phyloP scores from a whole-genome alignment of 2,113 vertebrate genomes.

The Blennius ocellaris region DNA sequence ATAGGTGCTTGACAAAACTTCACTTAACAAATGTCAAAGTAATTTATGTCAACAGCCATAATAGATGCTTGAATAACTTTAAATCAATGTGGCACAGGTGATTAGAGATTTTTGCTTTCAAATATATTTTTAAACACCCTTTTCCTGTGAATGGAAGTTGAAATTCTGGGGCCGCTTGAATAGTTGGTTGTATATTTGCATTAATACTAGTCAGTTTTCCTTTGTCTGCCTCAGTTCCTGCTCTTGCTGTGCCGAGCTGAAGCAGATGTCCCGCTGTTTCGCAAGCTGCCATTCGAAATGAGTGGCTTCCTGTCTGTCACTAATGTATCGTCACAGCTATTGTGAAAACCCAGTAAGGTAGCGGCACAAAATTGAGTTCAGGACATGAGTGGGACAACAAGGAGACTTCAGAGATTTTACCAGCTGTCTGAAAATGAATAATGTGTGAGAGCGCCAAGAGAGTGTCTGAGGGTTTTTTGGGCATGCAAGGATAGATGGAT shows the following conservation, averaged over 20 bases:
- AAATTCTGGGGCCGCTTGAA: not conserved
- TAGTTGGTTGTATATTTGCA: not conserved
- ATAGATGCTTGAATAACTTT: conserved; percentile 5
- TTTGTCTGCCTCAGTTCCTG: not conserved
- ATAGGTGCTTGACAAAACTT: conserved; percentile 3
- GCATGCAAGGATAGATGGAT: conserved; percentile 39
- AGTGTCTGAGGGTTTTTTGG: conserved; percentile 26
- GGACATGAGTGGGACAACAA: conserved; percentile 51
- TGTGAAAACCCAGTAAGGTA: conserved; percentile 30
- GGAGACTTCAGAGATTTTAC: conserved; percentile 55
- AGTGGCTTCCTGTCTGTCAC: conserved; percentile 25
- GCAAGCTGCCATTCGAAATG: conserved; percentile 36
- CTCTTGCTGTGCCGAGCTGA: not conserved
- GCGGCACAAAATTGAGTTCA: conserved; percentile 30
- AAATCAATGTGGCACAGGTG: not conserved
- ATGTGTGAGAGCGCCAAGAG: conserved; percentile 32
- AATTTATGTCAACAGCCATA: conserved; percentile 10
- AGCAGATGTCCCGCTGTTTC: not conserved
- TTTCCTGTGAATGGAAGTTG: not conserved
- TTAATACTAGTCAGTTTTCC: not conserved
- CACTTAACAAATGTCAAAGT: conserved; percentile 20
- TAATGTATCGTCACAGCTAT: conserved; percentile 11
- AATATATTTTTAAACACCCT: not conserved
- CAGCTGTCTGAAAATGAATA: conserved; percentile 59
- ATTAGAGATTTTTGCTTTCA: not conserved